Evolutionary conservation across 1,140 invertebrate species (phyloP).

Genomic region (Cataglyphis hispanica): DNA sequence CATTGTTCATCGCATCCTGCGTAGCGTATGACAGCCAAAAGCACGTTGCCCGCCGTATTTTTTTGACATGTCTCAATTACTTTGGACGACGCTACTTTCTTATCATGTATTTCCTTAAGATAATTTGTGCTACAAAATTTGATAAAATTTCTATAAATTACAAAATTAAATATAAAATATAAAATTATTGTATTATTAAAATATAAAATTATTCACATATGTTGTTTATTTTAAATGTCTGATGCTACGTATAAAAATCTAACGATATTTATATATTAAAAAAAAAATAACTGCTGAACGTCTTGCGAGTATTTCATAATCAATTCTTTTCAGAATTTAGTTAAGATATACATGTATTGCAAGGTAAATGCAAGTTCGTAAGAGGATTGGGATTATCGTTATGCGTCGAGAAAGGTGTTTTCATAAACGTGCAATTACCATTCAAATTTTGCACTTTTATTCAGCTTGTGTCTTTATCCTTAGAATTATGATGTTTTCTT

Average conservation of each 20-base stretch:
- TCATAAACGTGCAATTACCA: constrained; percentile 19
- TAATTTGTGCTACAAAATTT: neutral
- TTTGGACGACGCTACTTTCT: neutral
- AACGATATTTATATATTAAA: neutral
- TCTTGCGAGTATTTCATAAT: neutral
- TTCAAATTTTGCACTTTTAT: constrained; percentile 52
- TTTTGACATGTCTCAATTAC: neutral
- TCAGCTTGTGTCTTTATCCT: constrained; percentile 36
- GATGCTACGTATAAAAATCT: too few species aligned
- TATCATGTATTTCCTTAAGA: neutral
- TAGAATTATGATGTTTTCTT: constrained; percentile 22
- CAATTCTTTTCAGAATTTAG: neutral
- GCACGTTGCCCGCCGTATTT: neutral
- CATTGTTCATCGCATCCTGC: constrained; percentile 72
- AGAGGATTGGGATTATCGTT: constrained; percentile 13
- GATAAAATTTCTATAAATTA: neutral
- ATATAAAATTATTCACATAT: too few species aligned
- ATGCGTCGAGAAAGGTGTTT: neutral
- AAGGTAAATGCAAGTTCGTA: neutral
- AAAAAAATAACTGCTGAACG: neutral
- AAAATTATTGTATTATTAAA: too few species aligned
- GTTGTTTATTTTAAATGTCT: too few species aligned
- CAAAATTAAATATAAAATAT: too few species aligned
- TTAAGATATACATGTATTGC: neutral
- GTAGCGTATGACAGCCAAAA: constrained; percentile 12